These are phyloP conservation scores for Lasiurus cinereus DNA, from an alignment of 2,113 vertebrate species.

Conservation along the genomic window DNA sequence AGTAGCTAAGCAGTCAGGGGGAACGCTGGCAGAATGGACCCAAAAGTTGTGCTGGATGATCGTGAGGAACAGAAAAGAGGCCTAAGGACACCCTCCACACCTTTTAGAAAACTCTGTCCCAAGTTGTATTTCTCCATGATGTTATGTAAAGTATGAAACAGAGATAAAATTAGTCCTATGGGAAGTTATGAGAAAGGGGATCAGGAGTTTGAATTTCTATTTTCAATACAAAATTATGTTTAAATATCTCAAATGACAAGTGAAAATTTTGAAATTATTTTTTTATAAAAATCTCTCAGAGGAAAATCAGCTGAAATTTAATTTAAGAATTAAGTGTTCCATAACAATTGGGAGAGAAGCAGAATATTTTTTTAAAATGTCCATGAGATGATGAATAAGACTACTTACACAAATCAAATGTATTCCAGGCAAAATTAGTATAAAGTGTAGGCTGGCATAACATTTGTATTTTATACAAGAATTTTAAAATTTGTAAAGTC, in stretches of 20 bases:
- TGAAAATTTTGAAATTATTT: not conserved
- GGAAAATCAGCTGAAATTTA: not conserved
- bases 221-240: constrained; percentile 31
- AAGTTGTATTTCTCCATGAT: not conserved
- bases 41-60: not conserved
- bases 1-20: not conserved
- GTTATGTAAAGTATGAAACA: not conserved
- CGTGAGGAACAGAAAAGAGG: not conserved
- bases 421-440: not conserved
- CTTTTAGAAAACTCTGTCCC: not conserved
- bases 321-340: not conserved
- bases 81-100: not conserved
- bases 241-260: not conserved
- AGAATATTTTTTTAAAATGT: constrained; percentile 24
- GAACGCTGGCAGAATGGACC: too few relatives aligned
- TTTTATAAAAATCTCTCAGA: not conserved
- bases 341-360: not conserved
- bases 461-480: not conserved
- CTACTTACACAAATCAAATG: not conserved
- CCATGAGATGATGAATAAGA: not conserved
- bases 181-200: not conserved
- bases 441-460: not conserved
- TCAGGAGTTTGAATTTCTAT: not conserved
- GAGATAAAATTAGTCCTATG: not conserved
- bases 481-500: not conserved